Evolutionary conservation across 2,888 invertebrate genomes (phyloP), one percentile per base, ranked within the genome.

Genomic region (Hydrotaea diabolus): DNA sequence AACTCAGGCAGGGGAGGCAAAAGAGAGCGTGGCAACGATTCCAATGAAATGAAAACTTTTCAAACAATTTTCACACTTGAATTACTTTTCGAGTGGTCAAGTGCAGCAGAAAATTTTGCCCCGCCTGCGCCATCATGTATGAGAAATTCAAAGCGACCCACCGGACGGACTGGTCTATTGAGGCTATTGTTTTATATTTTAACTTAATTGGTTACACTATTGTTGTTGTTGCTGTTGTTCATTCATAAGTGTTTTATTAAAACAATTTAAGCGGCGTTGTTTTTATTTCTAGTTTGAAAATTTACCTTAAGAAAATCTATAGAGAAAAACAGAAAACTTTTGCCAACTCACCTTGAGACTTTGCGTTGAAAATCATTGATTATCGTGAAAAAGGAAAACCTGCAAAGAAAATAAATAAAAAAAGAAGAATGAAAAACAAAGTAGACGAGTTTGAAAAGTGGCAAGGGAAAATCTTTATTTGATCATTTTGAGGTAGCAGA

Each of bases 31-130:
- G 57, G 31, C 55, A 71, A 77, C 43, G 53, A 55, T 5, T 0
- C 55, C 55, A 55, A 55, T 55, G 21, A 21, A 55, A 55, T 55
- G 21, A 15, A 53, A 69, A 77, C 21, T 23, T 19, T 53, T 31
- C 5, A 31, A 77, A 57, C 31, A 71, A 23, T 72, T 43, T 78
- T 80, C 74, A 46, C 46, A 21, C 57, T 69, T 43, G 74, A 74
- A 69, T 75, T 21, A 36, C 36, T 74, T 55, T 53, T 77, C 26
- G 21, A 55, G 55, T 55, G 55, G 43, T 43, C 43, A 43, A n/a
- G 49, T 49, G 49, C 49, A 49, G 49, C 49, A 43, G 43, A 4
- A 15, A 31, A 31, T 31, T 31, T 31, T 39, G 39, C 39, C 3
- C 39, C 9, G 39, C 39, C 39, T 4, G 2, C 31, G 7, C 31